Evolutionary conservation across 2,113 vertebrate genomes (phyloP).

Genomic region (Tychaedon coryphoeus): DNA sequence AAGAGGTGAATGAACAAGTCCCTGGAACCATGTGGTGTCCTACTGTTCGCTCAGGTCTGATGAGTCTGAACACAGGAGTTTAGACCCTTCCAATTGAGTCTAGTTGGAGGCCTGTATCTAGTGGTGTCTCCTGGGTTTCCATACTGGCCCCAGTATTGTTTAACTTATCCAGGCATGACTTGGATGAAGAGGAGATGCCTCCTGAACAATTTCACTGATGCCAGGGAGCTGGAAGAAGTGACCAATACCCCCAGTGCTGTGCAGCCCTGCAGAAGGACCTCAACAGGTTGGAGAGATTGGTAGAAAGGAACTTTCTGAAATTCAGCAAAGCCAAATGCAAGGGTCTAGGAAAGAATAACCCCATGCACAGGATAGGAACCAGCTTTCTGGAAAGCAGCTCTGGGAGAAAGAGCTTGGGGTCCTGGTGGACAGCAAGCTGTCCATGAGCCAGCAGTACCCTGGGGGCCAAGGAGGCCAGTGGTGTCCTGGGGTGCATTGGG

Average conservation of each 20-base stretch:
- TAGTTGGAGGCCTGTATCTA: too few relatives aligned
- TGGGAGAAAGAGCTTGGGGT: neutral
- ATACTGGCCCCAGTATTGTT: neutral
- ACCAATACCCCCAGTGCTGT: neutral
- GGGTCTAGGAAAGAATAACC: neutral
- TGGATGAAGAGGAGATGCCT: neutral
- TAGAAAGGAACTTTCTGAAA: neutral
- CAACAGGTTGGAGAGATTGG: neutral
- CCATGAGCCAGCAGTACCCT: neutral
- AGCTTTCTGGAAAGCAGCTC: neutral
- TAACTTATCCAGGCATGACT: neutral
- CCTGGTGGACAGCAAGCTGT: neutral
- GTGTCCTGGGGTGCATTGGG: neutral
- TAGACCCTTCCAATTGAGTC: neutral
- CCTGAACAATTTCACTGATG: neutral
- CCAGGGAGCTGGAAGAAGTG: neutral
- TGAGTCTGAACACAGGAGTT: neutral
- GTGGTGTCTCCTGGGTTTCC: neutral
- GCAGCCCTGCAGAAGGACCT: neutral
- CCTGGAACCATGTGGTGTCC: neutral
- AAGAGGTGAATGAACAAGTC: neutral
- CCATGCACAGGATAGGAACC: neutral
- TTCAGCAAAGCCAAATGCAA: neutral
- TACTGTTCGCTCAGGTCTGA: neutral
- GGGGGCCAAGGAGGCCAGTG: neutral